Base-by-base conservation (phyloP, 2,113 vertebrate species). In the Etheostoma spectabile region DNA sequence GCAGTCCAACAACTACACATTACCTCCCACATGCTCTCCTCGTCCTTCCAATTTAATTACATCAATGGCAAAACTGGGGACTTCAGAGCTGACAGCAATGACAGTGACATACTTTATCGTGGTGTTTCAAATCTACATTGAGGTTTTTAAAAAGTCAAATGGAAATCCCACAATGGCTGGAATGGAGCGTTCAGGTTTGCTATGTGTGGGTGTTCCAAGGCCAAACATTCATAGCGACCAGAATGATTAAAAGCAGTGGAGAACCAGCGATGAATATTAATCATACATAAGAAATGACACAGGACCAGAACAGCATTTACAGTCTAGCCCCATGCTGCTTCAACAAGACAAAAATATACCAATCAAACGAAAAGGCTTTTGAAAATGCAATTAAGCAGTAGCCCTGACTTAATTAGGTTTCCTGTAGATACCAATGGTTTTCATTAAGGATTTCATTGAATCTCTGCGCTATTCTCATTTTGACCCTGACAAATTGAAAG, bases 371-470 rank as follows among this genome's bases (percentile, higher is more conserved):
- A 90, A 89, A 82, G 82, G 42, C 72, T 86, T 90, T 85, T 85
- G 77, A 91, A 93, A 93, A 91, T 79, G 74, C 88, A 92, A 93
- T 94, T 93, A 90, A 91, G 90, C 74, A 68, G 27, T 22, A 56
- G 81, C 71, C 83, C 64, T 59, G 76, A 84, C 66, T 90, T 92
- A 93, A 94, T 94, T 90, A 91, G 85, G 77, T 59, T 89, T 86
- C 86, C 79, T 83, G 81, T 84, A 88, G 86, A 93, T 90, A 90
- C 77, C 88, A 65, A 8, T 68, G 88, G 80, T 88, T 93, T 93
- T 92, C 85, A 91, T 89, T 89, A 91, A 88, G 81, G 71, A 86
- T 87, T 89, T 91, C 77, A 85, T 61, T 82, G 74, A 91, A 89
- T 87, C 82, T 72, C 69, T 77, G n/a, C 52, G 48, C 53, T 42